Evolutionary conservation across 1,140 invertebrate genomes (phyloP), one percentile per base, ranked within the genome.

Genomic region (Drosophila kurseongensis): DNA sequence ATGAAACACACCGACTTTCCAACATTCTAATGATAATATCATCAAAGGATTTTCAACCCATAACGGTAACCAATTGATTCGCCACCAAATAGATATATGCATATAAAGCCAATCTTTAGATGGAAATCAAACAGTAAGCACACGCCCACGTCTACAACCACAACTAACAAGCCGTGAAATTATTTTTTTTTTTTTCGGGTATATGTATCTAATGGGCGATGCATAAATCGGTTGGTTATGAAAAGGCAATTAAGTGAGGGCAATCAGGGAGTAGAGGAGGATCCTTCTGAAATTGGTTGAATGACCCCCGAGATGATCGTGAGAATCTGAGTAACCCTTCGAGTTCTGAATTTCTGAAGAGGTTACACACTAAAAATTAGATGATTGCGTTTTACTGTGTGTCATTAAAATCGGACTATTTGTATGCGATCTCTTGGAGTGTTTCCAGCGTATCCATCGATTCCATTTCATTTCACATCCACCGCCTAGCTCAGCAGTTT

Each of bases 161-260:
- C 45, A 61, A 47, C 76, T 75, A 88, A 88, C 83, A 67, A 88
- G 83, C 79, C 80, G 84, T 88, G 84, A 88, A 88, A 88, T 88
- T 77, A 67, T 57, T 45, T 69, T 40, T 44, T 27, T 27, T 55
- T 76, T 59, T 44, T 29, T 62, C 23, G 3, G 29, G 7, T 45
- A 73, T 42, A 51, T 67, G 56, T 63, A 65, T 62, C 74, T 75
- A 86, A 86, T 77, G 69, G n/a, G n/a, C 32, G 51, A 41, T 69
- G 51, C 67, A 88, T 86, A 82, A 75, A 73, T 83, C 79, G 18
- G 18, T 66, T 62, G 65, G 52, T 67, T 86, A 84, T 86, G 75
- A 88, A 77, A 88, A 67, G 75, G 84, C 72, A 80, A 89, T 88
- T 88, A 88, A 59, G 58, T 59, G 29, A 36, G 44, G 67, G 63